These are phyloP conservation scores for Noctuana brunneofusca DNA, from an alignment of 2,888 invertebrate species.

Conservation along the genomic window DNA sequence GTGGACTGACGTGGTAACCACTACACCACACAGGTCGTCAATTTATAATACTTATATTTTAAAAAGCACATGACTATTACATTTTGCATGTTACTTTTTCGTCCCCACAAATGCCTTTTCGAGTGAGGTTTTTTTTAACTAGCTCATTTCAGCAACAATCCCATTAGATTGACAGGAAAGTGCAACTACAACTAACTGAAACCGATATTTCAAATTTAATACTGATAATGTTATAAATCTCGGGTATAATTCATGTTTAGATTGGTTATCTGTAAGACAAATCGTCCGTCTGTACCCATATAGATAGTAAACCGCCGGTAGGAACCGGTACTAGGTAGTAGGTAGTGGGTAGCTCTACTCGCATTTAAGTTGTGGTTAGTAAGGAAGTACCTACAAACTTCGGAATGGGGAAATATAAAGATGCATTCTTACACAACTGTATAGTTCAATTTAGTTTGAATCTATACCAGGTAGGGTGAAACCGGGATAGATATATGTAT, in stretches of 20 bases:
- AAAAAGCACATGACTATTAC: no score
- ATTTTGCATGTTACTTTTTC: no score
- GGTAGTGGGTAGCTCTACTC: conserved; percentile 53
- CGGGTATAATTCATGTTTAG: conserved; percentile 41
- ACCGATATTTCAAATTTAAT: conserved; percentile 17
- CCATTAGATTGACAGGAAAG: neutral
- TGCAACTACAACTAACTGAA: neutral
- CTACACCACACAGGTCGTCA: no score
- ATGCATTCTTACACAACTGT: neutral
- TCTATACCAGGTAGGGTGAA: no score
- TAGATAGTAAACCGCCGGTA: conserved; percentile 37
- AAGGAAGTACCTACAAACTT: conserved; percentile 52
- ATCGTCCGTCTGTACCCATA: conserved; percentile 60
- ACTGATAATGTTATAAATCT: conserved; percentile 33
- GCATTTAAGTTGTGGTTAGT: no score
- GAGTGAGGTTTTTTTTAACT: no score
- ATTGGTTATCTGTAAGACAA: conserved; percentile 64
- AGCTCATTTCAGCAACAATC: neutral
- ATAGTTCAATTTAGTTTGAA: neutral
- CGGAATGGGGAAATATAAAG: conserved; percentile 51
- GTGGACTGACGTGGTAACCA: no score
- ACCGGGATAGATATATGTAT: no score
- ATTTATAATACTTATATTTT: no score
- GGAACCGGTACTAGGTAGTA: conserved; percentile 59
- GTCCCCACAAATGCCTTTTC: no score